Conservation (phyloP, 2,888 invertebrate genomes). For the Leistus spinibarbis region DNA sequence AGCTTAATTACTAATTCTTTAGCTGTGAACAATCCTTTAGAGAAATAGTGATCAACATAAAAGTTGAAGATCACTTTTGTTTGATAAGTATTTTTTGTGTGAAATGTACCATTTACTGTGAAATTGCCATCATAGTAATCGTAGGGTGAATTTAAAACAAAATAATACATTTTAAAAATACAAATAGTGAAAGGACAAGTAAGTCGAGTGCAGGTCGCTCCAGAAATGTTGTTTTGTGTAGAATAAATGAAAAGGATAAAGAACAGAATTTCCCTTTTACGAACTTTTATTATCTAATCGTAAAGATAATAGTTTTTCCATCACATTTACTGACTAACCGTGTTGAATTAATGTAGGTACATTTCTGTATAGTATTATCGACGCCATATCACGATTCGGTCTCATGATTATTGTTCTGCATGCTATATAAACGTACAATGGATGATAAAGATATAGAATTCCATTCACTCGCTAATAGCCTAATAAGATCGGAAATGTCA, state of each 20-base stretch:
- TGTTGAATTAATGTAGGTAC: background rate
- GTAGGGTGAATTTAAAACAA: too few relatives aligned
- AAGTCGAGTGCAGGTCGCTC: too few relatives aligned
- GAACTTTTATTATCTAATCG: background rate
- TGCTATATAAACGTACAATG: background rate
- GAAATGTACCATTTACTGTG: too few relatives aligned
- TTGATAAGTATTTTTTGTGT: too few relatives aligned
- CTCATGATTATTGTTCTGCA: slow-evolving; percentile 17
- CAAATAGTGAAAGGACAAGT: too few relatives aligned
- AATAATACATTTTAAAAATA: too few relatives aligned
- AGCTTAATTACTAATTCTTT: too few relatives aligned
- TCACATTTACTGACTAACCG: background rate
- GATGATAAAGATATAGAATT: background rate
- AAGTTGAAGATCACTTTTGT: too few relatives aligned
- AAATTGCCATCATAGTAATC: too few relatives aligned
- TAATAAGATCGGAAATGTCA: background rate
- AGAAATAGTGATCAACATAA: too few relatives aligned
- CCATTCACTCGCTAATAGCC: background rate
- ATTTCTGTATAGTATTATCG: slow-evolving; percentile 19
- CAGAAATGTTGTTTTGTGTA: background rate
- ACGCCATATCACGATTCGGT: slow-evolving; percentile 30
- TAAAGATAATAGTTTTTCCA: background rate
- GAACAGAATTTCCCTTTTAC: background rate
- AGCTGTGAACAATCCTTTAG: too few relatives aligned
- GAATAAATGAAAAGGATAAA: background rate